Conservation (phyloP, 2,888 invertebrate species). For the Rhamphomyia laevipes region DNA sequence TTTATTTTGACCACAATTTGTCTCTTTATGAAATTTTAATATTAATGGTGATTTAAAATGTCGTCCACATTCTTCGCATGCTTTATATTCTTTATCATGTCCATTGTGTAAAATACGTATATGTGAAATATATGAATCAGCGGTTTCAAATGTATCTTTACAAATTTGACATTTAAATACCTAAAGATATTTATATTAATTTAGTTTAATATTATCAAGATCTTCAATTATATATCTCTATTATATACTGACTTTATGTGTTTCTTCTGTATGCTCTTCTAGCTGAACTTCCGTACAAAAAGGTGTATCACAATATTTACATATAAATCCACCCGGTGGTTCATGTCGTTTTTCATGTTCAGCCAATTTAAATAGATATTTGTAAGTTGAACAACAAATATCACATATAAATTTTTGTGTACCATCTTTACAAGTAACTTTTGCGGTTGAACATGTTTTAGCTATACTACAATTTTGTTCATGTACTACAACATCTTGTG, state of each 20-base stretch:
- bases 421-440: neutral
- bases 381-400: neutral
- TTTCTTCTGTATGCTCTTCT: constrained; percentile 25
- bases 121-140: constrained; percentile 32
- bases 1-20: constrained; percentile 38
- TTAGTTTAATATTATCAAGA: too few species aligned
- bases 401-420: neutral
- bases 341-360: constrained; percentile 35
- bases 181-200: neutral
- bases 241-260: constrained; percentile 28
- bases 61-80: constrained; percentile 38
- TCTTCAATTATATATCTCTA: too few species aligned
- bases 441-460: neutral
- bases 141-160: constrained; percentile 26
- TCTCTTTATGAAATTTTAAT: constrained; percentile 28
- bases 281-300: constrained; percentile 28
- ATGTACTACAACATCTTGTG: neutral
- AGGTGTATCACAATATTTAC: constrained; percentile 31
- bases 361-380: neutral
- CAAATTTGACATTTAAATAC: constrained; percentile 32
- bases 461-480: neutral
- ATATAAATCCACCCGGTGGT: constrained; percentile 34
- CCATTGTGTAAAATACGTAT: constrained; percentile 33
- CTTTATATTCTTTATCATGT: constrained; percentile 30
- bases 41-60: constrained; percentile 32